Conservation (phyloP, 2,113 vertebrate species). For the Octodon degus region DNA sequence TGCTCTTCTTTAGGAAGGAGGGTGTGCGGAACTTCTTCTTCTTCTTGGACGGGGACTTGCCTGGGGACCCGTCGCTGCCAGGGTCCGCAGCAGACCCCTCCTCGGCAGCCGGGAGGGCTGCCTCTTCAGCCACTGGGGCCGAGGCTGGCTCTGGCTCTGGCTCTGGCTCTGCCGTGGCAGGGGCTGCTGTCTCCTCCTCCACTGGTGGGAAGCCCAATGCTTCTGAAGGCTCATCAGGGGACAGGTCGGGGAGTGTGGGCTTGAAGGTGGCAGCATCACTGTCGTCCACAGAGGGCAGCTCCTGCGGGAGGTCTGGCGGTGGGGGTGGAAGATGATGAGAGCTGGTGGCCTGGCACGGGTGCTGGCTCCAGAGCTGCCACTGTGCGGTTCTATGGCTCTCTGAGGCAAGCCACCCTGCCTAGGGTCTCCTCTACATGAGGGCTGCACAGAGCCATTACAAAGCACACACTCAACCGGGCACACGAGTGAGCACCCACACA, state of each 20-base stretch:
- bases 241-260: constrained; percentile 96
- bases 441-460: background rate
- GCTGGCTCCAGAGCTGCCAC: rapidly evolving
- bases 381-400: background rate
- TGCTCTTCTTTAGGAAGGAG: constrained; percentile 99
- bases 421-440: background rate
- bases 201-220: constrained; percentile 87
- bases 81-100: constrained; percentile 89
- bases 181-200: constrained; percentile 81
- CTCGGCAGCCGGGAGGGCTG: constrained; percentile 84
- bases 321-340: background rate
- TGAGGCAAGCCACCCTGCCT: constrained; percentile 10
- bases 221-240: constrained; percentile 95
- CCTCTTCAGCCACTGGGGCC: constrained; percentile 76
- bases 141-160: constrained; percentile 75
- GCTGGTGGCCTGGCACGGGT: rapidly evolving
- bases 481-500: background rate
- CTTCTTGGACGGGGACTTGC: constrained; percentile 99
- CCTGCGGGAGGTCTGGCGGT: constrained; percentile 89
- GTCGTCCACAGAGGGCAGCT: constrained; percentile 90
- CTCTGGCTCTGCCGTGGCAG: constrained; percentile 84
- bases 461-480: background rate
- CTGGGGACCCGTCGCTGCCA: constrained; percentile 96
- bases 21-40: constrained; percentile 99
- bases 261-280: constrained; percentile 95